Conservation (phyloP, 1,140 invertebrate species). For the Caerostris darwini region DNA sequence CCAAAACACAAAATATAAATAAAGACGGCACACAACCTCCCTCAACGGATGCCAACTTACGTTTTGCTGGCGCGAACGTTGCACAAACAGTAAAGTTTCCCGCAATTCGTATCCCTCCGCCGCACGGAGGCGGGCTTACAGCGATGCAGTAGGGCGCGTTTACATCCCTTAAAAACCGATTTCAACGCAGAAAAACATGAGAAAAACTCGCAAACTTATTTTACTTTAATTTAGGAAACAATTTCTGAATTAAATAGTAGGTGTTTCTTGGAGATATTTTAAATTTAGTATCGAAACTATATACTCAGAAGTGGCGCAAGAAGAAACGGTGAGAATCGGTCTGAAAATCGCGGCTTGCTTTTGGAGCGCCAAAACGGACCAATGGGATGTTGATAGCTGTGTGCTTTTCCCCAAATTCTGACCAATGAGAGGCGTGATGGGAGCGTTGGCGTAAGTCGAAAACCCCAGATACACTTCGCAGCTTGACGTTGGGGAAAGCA, state of each 20-base stretch:
- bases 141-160: constrained; percentile 11
- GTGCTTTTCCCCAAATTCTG: constrained; percentile 44
- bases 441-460: constrained; percentile 63
- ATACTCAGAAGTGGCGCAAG: background rate
- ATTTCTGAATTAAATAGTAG: background rate
- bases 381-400: background rate
- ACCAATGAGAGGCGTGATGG: constrained; percentile 10
- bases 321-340: constrained; percentile 3
- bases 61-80: constrained; percentile 72
- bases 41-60: constrained; percentile 28
- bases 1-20: constrained; percentile 70
- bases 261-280: background rate
- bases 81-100: constrained; percentile 73
- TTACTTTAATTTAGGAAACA: background rate
- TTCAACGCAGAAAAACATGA: background rate
- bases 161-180: background rate
- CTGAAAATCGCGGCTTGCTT: background rate
- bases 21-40: constrained; percentile 23
- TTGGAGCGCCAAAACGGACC: constrained; percentile 5
- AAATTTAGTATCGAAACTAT: constrained; percentile 15
- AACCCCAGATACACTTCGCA: constrained; percentile 15
- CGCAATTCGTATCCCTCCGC: constrained; percentile 70
- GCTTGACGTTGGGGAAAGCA: constrained; percentile 36
- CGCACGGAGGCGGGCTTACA: constrained; percentile 22
- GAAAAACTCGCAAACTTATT: background rate